These are phyloP conservation scores for Myathropa florea DNA, from an alignment of 2,888 invertebrate species.

Conservation along the genomic window DNA sequence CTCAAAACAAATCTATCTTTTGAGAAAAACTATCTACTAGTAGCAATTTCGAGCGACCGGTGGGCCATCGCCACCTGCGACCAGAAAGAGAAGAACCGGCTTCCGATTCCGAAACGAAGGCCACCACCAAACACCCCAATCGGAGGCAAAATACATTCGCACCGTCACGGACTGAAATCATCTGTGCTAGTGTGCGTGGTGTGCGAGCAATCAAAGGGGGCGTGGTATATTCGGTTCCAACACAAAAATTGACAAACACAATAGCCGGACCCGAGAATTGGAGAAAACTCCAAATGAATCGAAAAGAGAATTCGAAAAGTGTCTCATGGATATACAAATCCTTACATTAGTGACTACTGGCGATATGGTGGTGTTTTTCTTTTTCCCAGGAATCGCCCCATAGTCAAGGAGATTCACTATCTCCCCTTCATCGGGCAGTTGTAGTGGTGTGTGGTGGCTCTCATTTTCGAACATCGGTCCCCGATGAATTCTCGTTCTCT, in stretches of 20 bases:
- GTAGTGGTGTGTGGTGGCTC: background rate
- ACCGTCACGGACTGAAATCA: background rate
- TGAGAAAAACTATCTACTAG: slow-evolving; percentile 26
- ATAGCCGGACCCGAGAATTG: slow-evolving; percentile 58
- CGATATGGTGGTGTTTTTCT: slow-evolving; percentile 16
- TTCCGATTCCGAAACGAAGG: slow-evolving; percentile 65
- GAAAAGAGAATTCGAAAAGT: slow-evolving; percentile 67
- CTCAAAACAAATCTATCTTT: slow-evolving; percentile 63
- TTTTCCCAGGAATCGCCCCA: slow-evolving; percentile 34
- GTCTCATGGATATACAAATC: slow-evolving; percentile 37
- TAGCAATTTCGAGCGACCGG: slow-evolving; percentile 53
- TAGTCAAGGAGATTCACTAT: background rate
- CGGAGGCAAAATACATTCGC: slow-evolving; percentile 10
- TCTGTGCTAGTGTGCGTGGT: slow-evolving; percentile 11
- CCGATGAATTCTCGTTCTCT: slow-evolving; percentile 21
- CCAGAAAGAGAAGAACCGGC: slow-evolving; percentile 65
- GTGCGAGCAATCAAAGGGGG: slow-evolving; percentile 65
- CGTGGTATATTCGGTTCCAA: slow-evolving; percentile 53
- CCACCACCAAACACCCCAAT: slow-evolving; percentile 54
- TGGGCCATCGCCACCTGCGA: slow-evolving; percentile 66
- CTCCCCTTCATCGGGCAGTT: background rate
- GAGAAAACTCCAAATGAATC: slow-evolving; percentile 63
- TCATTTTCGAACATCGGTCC: slow-evolving; percentile 43
- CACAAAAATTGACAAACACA: slow-evolving; percentile 66
- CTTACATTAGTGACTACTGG: background rate